These are phyloP conservation scores for Chamaetylas fuelleborni DNA, from an alignment of 2,113 vertebrate genomes.

Conservation along the genomic window DNA sequence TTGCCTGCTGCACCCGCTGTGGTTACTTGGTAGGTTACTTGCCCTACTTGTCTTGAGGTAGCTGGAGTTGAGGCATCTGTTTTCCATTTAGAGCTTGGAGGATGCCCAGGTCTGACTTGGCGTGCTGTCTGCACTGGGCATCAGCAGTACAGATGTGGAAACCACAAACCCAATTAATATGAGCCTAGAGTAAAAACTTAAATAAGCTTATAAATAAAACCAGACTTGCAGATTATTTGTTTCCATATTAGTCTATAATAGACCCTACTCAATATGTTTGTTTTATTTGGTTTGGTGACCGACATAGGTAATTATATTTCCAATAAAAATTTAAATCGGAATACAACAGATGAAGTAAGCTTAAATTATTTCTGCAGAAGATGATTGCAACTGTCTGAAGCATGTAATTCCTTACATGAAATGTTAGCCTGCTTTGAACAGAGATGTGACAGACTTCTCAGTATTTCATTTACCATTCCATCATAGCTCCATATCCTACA, in stretches of 20 bases:
- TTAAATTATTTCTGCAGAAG: slow-evolving; percentile 55
- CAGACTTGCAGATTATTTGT: slow-evolving; percentile 65
- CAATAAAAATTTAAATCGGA: slow-evolving; percentile 64
- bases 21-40: slow-evolving; percentile 47
- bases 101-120: slow-evolving; percentile 59
- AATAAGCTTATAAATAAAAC: slow-evolving; percentile 70
- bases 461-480: slow-evolving; percentile 18
- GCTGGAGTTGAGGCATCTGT: slow-evolving; percentile 20
- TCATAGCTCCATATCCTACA: background rate
- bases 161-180: slow-evolving; percentile 65
- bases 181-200: slow-evolving; percentile 57
- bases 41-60: slow-evolving; percentile 39
- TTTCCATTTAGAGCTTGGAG: slow-evolving; percentile 59
- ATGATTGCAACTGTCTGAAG: slow-evolving; percentile 55
- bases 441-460: slow-evolving; percentile 5
- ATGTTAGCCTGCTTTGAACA: slow-evolving; percentile 38
- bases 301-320: slow-evolving; percentile 63
- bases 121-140: slow-evolving; percentile 54
- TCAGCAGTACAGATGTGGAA: slow-evolving; percentile 68
- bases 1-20: slow-evolving; percentile 41
- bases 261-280: slow-evolving; percentile 66
- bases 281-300: slow-evolving; percentile 68
- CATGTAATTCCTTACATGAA: slow-evolving; percentile 53
- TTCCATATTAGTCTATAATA: slow-evolving; percentile 66
- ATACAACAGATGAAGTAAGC: slow-evolving; percentile 41